Evolutionary conservation across 2,113 vertebrate species (phyloP), one percentile per base, ranked within the genome.

Genomic region (Megaceryle torquata): DNA sequence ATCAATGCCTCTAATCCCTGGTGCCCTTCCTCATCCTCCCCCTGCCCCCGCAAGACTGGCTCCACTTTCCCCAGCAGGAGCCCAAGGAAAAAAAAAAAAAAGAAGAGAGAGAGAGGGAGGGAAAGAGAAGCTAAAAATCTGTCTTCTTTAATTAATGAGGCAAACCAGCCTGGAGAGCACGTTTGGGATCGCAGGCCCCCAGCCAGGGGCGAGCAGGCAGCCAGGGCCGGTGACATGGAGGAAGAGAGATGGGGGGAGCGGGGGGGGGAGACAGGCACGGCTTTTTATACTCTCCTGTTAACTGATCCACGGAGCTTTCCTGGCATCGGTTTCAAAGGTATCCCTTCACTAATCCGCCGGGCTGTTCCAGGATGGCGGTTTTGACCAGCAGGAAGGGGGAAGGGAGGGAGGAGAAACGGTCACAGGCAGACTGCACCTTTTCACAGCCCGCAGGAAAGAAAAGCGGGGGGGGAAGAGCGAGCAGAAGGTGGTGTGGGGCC

Each of bases 321-420:
- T 97, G 96, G 96, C 96, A 94, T 97, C 92, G 20, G 91, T 96
- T 97, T 96, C 96, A 96, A 96, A 97, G 96, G 96, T 96, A 95
- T 96, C 96, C 96, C 94, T 97, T 96, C 93, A 86, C 92, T 96
- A 96, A 96, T 96, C 96, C 83, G 56, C 86, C 7, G 28, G 91
- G 95, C 96, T 93, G 96, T 95, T 96, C 96, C 96, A 95, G 96
- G 95, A 95, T 94, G 96, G 95, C 68, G 95, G 96, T 94, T 96
- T 95, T 96, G 93, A 95, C 96, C 95, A 96, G 95, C 90, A 37
- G 94, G 95, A 96, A 96, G 93, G 96, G 95, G 93, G 91, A 79
- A 97, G 96, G 96, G 94, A 94, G 89, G 86, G 91, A 91, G 84
- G 86, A 86, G 93, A 4, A 72, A 65, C 28, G 82, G 94, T 88